A percentile compares a stretch with the other conserved stretches of the same genome.
Conservation (phyloP, 2,797 vertebrate genomes). For the Selene dorsalis region DNA sequence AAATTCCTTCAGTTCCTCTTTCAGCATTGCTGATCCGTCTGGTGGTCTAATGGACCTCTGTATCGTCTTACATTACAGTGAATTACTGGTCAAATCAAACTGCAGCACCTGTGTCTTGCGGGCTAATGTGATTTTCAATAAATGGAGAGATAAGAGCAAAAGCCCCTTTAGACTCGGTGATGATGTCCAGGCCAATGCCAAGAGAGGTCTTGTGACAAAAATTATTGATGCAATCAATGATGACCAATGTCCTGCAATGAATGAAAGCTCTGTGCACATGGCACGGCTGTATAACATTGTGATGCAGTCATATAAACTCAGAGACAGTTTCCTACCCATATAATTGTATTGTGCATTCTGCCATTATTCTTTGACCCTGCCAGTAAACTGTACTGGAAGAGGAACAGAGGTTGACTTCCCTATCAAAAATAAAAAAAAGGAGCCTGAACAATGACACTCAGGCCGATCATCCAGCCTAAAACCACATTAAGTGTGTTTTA, state of each 20-base stretch:
- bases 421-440: conserved; percentile 74
- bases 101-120: conserved; percentile 2
- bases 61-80: conserved; percentile 41
- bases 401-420: conserved; percentile 61
- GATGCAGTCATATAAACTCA: background rate
- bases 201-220: conserved; percentile 29
- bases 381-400: conserved; percentile 28
- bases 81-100: conserved; percentile 45
- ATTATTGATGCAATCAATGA: conserved; percentile 31
- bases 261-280: background rate
- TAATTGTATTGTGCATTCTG: background rate
- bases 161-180: conserved; percentile 17
- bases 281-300: background rate
- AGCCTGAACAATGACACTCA: conserved; percentile 12
- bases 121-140: conserved; percentile 27
- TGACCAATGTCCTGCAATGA: conserved; percentile 25
- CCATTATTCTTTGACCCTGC: conserved; percentile 52
- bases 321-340: conserved; percentile 1
- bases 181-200: conserved; percentile 7
- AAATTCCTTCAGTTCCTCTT: conserved; percentile 36
- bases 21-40: conserved; percentile 15
- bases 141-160: conserved; percentile 31
- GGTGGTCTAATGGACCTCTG: conserved; percentile 11
- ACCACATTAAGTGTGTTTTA: background rate
- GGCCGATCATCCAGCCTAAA: background rate